Conservation (phyloP, 2,113 vertebrate species). For the Ophiodon elongatus region DNA sequence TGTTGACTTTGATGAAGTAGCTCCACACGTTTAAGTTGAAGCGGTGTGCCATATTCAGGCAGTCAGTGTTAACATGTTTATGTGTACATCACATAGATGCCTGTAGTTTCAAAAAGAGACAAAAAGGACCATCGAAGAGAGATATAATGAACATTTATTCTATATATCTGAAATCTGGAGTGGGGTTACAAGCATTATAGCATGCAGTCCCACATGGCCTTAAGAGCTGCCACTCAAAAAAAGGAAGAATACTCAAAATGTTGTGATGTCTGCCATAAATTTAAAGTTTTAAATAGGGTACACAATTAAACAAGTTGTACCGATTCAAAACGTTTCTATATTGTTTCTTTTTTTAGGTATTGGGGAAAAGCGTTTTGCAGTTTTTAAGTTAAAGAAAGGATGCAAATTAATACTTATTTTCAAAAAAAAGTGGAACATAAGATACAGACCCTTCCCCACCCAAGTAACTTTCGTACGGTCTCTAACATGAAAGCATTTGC, state of each 20-base stretch:
- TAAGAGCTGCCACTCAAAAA: background rate
- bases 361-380: background rate
- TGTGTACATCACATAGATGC: background rate
- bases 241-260: background rate
- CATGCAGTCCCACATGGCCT: background rate
- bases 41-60: background rate
- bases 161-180: background rate
- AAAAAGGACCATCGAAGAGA: background rate
- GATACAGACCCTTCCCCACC: background rate
- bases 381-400: slow-evolving; percentile 10
- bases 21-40: background rate
- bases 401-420: slow-evolving; percentile 3
- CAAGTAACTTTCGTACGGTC: background rate
- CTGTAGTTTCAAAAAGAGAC: background rate
- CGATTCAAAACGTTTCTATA: background rate
- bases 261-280: background rate
- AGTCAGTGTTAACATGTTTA: background rate
- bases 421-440: background rate
- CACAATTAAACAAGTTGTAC: background rate
- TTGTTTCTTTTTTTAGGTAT: background rate
- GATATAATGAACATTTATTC: background rate
- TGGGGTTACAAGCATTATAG: background rate
- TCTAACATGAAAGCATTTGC: slow-evolving; percentile 20
- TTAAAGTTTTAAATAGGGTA: background rate
- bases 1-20: background rate